These are phyloP conservation scores for Hippocampus abdominalis DNA, from an alignment of 2,113 vertebrate genomes.

Conservation along the genomic window DNA sequence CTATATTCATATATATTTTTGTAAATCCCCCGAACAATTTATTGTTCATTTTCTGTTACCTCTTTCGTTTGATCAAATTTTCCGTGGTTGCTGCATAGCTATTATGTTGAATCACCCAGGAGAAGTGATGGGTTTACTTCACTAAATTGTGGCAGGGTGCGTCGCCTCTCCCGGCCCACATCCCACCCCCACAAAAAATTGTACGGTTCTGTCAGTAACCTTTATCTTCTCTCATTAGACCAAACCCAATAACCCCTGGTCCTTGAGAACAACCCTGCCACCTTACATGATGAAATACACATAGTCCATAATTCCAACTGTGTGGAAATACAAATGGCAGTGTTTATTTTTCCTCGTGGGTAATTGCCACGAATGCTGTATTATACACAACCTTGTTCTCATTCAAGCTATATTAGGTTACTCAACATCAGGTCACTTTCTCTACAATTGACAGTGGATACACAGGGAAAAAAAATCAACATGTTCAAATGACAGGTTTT, in stretches of 20 bases:
- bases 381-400: constrained; percentile 39
- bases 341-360: constrained; percentile 38
- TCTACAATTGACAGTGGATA: constrained; percentile 20
- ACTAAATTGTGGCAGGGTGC: constrained; percentile 52
- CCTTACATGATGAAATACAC: constrained; percentile 44
- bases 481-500: neutral
- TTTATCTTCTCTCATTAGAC: constrained; percentile 67
- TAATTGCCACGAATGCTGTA: constrained; percentile 27
- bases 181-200: constrained; percentile 26
- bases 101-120: constrained; percentile 50
- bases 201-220: constrained; percentile 61
- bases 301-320: constrained; percentile 37
- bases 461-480: neutral
- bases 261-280: constrained; percentile 40
- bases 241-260: constrained; percentile 37
- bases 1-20: neutral
- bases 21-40: constrained; percentile 9
- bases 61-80: constrained; percentile 20
- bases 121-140: constrained; percentile 52
- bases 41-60: neutral
- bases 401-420: constrained; percentile 52
- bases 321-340: constrained; percentile 58
- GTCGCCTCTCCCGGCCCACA: too few species aligned
- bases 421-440: constrained; percentile 41
- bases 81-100: constrained; percentile 16